Percentiles rank a stretch among this genome's conserved stretches.
These are phyloP conservation scores for Bostrychus sinensis DNA, from an alignment of 2,113 vertebrate genomes.

Conservation along the genomic window DNA sequence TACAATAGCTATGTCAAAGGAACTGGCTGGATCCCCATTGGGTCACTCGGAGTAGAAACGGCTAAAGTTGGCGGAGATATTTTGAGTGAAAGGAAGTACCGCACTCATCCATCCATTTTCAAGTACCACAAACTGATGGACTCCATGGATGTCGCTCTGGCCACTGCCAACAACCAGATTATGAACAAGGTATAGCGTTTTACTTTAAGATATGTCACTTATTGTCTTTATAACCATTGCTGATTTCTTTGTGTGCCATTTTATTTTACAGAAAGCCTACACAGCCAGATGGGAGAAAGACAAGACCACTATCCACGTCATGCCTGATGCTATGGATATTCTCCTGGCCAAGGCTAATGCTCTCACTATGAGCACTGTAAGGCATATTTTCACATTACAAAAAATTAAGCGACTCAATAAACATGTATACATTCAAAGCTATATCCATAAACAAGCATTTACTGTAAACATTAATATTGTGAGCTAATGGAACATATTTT, in stretches of 20 bases:
- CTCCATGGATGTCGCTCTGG: conserved; percentile 91
- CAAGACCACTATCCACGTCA: conserved; percentile 89
- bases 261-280: conserved; percentile 83
- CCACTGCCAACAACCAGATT: conserved; percentile 88
- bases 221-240: background rate
- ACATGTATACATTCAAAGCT: background rate
- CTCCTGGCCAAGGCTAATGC: conserved; percentile 90
- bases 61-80: conserved; percentile 89
- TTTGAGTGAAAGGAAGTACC: conserved; percentile 89
- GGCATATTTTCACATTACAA: background rate
- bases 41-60: conserved; percentile 89
- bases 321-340: conserved; percentile 90
- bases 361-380: conserved; percentile 89
- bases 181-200: conserved; percentile 89
- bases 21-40: conserved; percentile 90
- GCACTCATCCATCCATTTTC: conserved; percentile 87
- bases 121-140: conserved; percentile 89
- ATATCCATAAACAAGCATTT: background rate
- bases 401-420: background rate
- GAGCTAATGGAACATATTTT: background rate
- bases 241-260: conserved; percentile 11
- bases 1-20: conserved; percentile 89
- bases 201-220: background rate
- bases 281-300: conserved; percentile 92
- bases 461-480: background rate